Conservation (phyloP, 2,888 invertebrate genomes). For the Cepaea hortensis region DNA sequence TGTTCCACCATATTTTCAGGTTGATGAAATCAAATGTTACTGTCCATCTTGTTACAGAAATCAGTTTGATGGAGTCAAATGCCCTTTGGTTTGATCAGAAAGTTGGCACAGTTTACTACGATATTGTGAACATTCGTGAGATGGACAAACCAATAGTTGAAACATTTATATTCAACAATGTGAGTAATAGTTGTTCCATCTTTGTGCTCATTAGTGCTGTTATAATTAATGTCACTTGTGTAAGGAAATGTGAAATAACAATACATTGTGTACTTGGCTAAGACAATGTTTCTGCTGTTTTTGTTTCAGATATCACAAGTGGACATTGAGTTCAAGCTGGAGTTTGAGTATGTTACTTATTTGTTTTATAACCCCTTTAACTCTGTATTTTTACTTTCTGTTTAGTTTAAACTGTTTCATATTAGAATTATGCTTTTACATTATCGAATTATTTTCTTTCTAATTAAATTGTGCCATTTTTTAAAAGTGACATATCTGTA, state of each 20-base stretch:
- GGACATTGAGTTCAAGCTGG: conserved; percentile 63
- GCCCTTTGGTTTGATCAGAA: conserved; percentile 70
- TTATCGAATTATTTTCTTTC: no score
- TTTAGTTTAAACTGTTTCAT: no score
- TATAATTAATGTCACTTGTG: no score
- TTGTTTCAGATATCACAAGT: conserved; percentile 62
- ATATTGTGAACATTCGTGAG: conserved; percentile 60
- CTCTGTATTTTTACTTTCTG: background rate
- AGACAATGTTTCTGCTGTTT: background rate
- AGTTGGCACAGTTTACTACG: conserved; percentile 69
- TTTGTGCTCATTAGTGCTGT: no score
- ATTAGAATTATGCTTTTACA: no score
- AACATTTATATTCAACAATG: conserved; percentile 66
- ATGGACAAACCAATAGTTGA: conserved; percentile 60
- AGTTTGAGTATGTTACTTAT: conserved; percentile 63
- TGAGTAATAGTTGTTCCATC: conserved; percentile 39
- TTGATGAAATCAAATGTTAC: background rate
- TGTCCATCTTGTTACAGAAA: conserved; percentile 61
- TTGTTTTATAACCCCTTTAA: background rate
- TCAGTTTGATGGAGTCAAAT: conserved; percentile 76
- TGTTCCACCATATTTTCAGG: no score
- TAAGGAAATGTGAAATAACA: no score
- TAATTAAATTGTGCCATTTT: no score
- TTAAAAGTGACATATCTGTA: no score
- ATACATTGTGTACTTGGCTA: no score